These are phyloP conservation scores for Gavia stellata DNA, from an alignment of 2,113 vertebrate genomes.

Conservation along the genomic window DNA sequence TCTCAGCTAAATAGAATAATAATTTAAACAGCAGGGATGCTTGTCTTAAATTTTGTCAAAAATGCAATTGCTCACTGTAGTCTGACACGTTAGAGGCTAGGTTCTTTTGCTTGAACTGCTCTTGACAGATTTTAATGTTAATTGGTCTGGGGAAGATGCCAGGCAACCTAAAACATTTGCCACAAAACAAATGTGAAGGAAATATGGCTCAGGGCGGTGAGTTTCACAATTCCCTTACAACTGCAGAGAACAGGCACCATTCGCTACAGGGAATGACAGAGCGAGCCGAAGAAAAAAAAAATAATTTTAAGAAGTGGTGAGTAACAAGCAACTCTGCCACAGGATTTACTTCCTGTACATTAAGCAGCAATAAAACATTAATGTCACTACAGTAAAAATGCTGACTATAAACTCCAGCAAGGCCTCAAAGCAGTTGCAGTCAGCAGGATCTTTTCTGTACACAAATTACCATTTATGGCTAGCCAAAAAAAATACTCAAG, in stretches of 20 bases:
- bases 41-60: conserved; percentile 36
- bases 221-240: conserved; percentile 14
- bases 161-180: conserved; percentile 44
- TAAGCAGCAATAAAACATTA: conserved; percentile 35
- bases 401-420: conserved; percentile 18
- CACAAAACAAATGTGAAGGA: conserved; percentile 37
- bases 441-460: not conserved
- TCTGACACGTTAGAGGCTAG: conserved; percentile 31
- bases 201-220: not conserved
- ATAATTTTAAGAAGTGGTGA: not conserved
- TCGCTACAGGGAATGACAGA: not conserved
- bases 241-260: not conserved
- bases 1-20: conserved; percentile 36
- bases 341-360: conserved; percentile 15
- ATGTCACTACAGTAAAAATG: conserved; percentile 23
- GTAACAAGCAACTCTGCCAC: not conserved
- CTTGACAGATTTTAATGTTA: conserved; percentile 58
- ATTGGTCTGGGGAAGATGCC: conserved; percentile 61
- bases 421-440: not conserved
- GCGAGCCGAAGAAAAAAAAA: not conserved
- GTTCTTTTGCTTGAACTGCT: conserved; percentile 32
- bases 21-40: conserved; percentile 11
- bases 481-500: not conserved
- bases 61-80: conserved; percentile 17
- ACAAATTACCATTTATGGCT: not conserved